Conservation (phyloP, 1,140 invertebrate genomes). For the Nephotettix cincticeps region DNA sequence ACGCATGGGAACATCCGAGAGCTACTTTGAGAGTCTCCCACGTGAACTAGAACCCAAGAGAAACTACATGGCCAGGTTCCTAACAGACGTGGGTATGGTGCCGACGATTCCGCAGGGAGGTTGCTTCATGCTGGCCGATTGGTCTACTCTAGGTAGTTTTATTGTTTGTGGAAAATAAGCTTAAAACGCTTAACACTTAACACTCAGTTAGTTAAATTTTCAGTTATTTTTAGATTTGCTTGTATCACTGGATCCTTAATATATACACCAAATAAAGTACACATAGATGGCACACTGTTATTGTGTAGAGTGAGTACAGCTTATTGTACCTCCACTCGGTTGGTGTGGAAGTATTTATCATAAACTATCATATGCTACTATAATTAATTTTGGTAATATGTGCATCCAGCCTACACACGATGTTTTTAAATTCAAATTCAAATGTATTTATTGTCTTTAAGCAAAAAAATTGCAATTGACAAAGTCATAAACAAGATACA, state of each 20-base stretch:
- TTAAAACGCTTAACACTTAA: background rate
- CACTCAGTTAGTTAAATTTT: background rate
- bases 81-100: slow-evolving; percentile 80
- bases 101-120: slow-evolving; percentile 96
- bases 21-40: slow-evolving; percentile 81
- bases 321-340: too few relatives aligned
- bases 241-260: too few relatives aligned
- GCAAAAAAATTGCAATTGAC: too few relatives aligned
- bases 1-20: slow-evolving; percentile 69
- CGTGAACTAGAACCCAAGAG: slow-evolving; percentile 79
- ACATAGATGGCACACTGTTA: too few relatives aligned
- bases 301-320: background rate
- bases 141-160: slow-evolving; percentile 66
- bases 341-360: too few relatives aligned
- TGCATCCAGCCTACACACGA: too few relatives aligned
- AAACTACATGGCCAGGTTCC: slow-evolving; percentile 76
- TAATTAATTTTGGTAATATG: too few relatives aligned
- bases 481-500: too few relatives aligned
- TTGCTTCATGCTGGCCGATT: slow-evolving; percentile 96
- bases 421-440: too few relatives aligned
- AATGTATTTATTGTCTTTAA: too few relatives aligned
- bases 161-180: background rate
- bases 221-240: background rate
- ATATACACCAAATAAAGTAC: too few relatives aligned
- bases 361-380: too few relatives aligned